Evolutionary conservation across 2,888 invertebrate species (phyloP).

Genomic region (Aphelenchoides bicaudatus): DNA sequence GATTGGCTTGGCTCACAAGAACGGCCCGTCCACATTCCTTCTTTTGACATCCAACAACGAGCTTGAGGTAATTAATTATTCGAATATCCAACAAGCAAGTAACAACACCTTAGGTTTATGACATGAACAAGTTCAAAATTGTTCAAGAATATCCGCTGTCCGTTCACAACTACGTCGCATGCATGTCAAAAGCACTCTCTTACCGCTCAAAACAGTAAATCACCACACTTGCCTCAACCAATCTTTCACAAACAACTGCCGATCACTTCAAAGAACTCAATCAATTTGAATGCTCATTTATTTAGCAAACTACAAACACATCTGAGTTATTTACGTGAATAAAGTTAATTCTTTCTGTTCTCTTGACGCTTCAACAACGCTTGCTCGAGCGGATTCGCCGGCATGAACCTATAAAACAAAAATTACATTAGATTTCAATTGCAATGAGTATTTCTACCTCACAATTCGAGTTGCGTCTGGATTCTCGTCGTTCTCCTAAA

Average conservation of each 20-base stretch:
- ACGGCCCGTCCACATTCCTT: constrained; percentile 38
- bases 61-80: constrained; percentile 40
- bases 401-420: too few species aligned
- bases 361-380: neutral
- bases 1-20: constrained; percentile 50
- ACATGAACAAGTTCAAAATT: constrained; percentile 47
- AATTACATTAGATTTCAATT: too few species aligned
- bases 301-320: neutral
- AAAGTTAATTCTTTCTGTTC: neutral
- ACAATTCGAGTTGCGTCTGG: too few species aligned
- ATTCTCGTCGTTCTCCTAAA: too few species aligned
- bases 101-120: constrained; percentile 46
- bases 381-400: too few species aligned
- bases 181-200: constrained; percentile 32
- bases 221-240: neutral
- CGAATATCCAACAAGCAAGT: constrained; percentile 15
- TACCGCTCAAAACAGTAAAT: too few species aligned
- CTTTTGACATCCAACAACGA: constrained; percentile 47
- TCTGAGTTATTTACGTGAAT: neutral
- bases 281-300: neutral
- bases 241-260: neutral
- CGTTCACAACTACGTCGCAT: constrained; percentile 46
- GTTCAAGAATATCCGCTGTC: constrained; percentile 49
- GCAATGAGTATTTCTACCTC: too few species aligned
- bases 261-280: neutral